Base-by-base conservation (phyloP, 2,888 invertebrate species). In the Capitulum mitella region DNA sequence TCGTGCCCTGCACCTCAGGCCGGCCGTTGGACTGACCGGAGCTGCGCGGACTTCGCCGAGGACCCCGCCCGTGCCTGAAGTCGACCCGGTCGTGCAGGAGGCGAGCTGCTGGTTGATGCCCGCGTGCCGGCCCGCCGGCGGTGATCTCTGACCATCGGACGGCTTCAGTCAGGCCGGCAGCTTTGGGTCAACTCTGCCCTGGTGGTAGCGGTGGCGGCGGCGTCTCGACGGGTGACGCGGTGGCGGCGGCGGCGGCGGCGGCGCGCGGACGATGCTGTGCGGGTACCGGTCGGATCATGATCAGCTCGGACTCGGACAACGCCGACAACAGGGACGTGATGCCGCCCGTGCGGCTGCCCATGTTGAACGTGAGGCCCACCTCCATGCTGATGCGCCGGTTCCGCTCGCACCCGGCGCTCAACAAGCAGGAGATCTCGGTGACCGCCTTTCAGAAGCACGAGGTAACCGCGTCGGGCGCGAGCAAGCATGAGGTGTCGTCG, bases 301-400 rank as follows among this genome's bases (percentile, higher is more conserved):
- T 79, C 29, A 77, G 81, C 58, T 64, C 54, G 74, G 78, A 80
- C 37, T 37, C 70, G 70, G 70, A 40, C 26, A 10, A 5, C 6
- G 19, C 70, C 37, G 70, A 37, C 26, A 37, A 19, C 37, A 22
- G 70, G 14, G 64, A 64, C 64, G 64, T 58, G 58, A 34, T 34
- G 64, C 70, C 70, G 26, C 80, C 80, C 61, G 78, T 81, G 74
- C 78, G 79, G 79, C 77, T 81, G 70, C 81, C 81, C 77, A 79
- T 81, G 79, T 78, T 81, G 32, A 81, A 81, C 51, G 80, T 80
- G 61, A 78, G 81, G n/a, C 81, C 80, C 64, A 79, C 78, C 76
- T 80, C 79, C 3, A 81, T 81, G 46, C 80, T 81, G 46, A 80
- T 81, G 79, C 80, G 81, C 46, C 80, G 79, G 61, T 78, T 78